These are phyloP conservation scores for Crocallis elinguaria DNA, from an alignment of 2,888 invertebrate species.

Conservation along the genomic window DNA sequence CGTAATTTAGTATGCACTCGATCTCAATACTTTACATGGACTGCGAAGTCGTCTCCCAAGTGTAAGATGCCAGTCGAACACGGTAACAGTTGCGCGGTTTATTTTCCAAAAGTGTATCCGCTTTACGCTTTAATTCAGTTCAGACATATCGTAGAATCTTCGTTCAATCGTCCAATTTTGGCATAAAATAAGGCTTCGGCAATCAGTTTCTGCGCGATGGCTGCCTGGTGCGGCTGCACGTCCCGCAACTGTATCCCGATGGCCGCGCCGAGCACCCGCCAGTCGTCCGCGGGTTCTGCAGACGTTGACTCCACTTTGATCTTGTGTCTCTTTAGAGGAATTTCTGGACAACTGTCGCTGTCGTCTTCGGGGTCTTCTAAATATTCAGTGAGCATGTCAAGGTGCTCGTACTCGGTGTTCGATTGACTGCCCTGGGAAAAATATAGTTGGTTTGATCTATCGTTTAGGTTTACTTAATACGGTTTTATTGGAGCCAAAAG, in stretches of 20 bases:
- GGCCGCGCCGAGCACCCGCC: constrained; percentile 21
- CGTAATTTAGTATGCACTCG: too few relatives aligned
- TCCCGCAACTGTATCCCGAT: constrained; percentile 28
- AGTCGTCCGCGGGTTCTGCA: constrained; percentile 1
- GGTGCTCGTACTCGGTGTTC: not conserved
- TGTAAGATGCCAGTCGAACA: too few relatives aligned
- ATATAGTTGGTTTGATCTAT: not conserved
- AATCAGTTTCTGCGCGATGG: constrained; percentile 31
- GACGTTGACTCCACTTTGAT: not conserved
- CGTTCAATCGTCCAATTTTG: constrained; percentile 26
- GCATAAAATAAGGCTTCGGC: constrained; percentile 31
- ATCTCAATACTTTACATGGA: too few relatives aligned
- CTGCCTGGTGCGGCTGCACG: constrained; percentile 20
- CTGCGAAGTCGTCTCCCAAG: too few relatives aligned
- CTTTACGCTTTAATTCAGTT: too few relatives aligned
- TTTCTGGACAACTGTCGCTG: not conserved
- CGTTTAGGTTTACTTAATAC: too few relatives aligned
- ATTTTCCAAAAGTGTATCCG: too few relatives aligned
- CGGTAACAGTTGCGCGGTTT: too few relatives aligned
- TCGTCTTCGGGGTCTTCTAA: not conserved
- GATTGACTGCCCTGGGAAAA: not conserved
- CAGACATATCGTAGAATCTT: not conserved
- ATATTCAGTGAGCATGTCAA: not conserved
- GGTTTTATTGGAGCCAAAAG: too few relatives aligned
- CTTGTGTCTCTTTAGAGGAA: not conserved